phyloP scores from a whole-genome alignment of 2,888 invertebrate species.

The Spisula subtruncata region DNA sequence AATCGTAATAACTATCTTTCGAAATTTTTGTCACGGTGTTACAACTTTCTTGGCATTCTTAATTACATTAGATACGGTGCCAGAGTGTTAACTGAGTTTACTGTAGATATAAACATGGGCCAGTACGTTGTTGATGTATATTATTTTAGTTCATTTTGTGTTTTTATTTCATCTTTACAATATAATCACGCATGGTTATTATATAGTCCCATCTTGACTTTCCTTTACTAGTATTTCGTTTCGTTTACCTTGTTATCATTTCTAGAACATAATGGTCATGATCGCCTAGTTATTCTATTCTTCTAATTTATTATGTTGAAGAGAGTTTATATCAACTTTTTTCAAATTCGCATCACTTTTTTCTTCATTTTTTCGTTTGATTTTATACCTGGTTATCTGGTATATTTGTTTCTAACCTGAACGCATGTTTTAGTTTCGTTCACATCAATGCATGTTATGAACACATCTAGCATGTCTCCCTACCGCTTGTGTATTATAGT shows the following conservation, averaged over 20 bases:
- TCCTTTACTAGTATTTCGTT: background rate
- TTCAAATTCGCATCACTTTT: background rate
- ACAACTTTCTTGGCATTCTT: background rate
- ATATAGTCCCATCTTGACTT: slow-evolving; percentile 11
- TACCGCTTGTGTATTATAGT: background rate
- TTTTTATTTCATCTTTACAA: background rate
- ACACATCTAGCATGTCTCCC: background rate
- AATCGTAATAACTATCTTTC: too few species aligned
- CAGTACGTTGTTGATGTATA: slow-evolving; percentile 40
- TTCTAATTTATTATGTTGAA: background rate
- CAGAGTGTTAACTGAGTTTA: background rate
- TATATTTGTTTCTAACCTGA: background rate
- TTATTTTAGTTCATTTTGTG: slow-evolving; percentile 17
- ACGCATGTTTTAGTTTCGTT: background rate
- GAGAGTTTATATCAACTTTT: background rate
- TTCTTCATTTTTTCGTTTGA: background rate
- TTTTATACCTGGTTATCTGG: background rate
- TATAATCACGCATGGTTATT: slow-evolving; percentile 19
- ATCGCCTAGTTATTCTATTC: background rate
- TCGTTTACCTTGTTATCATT: background rate
- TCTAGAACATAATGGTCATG: background rate
- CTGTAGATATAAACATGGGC: background rate
- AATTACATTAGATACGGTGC: background rate
- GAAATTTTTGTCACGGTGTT: too few species aligned
- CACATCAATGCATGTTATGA: background rate